Base-by-base conservation (phyloP, 2,797 vertebrate genomes). In the Oreochromis grahami region DNA sequence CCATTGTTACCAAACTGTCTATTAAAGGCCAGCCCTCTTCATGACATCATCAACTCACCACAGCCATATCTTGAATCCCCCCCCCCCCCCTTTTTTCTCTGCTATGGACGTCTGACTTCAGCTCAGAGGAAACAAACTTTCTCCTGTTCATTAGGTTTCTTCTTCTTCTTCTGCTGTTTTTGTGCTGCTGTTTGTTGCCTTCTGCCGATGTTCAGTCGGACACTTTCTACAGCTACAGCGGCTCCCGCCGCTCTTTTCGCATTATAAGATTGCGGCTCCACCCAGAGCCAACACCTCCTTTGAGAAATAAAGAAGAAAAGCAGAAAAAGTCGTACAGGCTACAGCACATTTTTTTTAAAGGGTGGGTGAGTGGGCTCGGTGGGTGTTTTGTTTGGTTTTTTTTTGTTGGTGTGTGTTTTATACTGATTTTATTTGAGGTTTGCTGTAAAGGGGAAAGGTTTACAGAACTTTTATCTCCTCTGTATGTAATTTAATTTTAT, bases 401-500 rank as follows among this genome's bases (percentile, higher is more conserved):
- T 96, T 48, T 38, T 26, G 8, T 53, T 12, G 13, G 77, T n/a
- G 82, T 11, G 91, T 94, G 82, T 91, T 95, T 97, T 97, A 97
- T 97, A 97, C 96, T 96, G 97, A 97, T 98, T 98, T 94, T 94
- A 94, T 98, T 98, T 97, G 96, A 97, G 96, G 96, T 97, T 97
- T 97, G 98, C 97, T 97, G 97, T 98, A 95, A 97, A 95, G 96
- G 97, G 97, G 97, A 96, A 96, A 97, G 97, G 97, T 97, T 97
- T 97, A 97, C 96, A 96, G 80, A 92, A 93, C 89, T 96, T 95
- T 95, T 85, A 93, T 96, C 94, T 94, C 93, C 95, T 94, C 95
- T 94, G 94, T 95, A 95, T 97, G 97, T 98, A 98, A 98, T 99
- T 99, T 98, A 98, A 99, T 98, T 97, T 97, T 97, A 97, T 96